phyloP scores from a whole-genome alignment of 2,113 vertebrate species.

The Heterocephalus glaber region DNA sequence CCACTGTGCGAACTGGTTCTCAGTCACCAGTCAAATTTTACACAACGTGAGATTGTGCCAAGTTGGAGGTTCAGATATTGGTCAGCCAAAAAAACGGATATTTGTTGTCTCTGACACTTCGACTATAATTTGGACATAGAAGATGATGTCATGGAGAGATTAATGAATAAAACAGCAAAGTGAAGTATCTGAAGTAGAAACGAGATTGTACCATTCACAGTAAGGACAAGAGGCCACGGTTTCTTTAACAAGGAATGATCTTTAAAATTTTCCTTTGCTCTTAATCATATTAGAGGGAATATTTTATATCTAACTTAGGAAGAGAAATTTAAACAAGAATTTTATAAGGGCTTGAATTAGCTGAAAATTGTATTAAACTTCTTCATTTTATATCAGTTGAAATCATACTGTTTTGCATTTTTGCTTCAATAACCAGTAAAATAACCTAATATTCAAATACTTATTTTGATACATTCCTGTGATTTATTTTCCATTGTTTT shows the following conservation, averaged over 20 bases:
- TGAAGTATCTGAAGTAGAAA: neutral
- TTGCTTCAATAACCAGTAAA: neutral
- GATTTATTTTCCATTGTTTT: neutral
- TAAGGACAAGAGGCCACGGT: neutral
- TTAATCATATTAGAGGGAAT: neutral
- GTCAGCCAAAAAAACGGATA: neutral
- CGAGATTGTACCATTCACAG: neutral
- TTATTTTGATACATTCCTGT: neutral
- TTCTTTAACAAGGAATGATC: neutral
- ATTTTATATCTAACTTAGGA: neutral
- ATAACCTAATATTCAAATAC: neutral
- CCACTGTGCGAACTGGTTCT: accelerated
- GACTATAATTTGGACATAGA: neutral
- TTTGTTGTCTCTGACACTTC: neutral
- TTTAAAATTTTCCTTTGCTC: neutral
- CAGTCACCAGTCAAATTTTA: neutral
- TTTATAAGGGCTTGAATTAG: neutral
- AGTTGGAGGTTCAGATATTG: neutral
- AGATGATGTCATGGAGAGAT: neutral
- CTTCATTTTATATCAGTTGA: neutral
- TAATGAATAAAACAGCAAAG: neutral
- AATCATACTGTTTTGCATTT: neutral
- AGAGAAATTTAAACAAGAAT: neutral
- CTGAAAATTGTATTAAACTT: neutral
- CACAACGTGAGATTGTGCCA: neutral